A percentile compares a stretch with the other conserved stretches of the same genome.
Evolutionary conservation across 1,140 invertebrate genomes (phyloP).

Genomic region (Oryzaephilus surinamensis): DNA sequence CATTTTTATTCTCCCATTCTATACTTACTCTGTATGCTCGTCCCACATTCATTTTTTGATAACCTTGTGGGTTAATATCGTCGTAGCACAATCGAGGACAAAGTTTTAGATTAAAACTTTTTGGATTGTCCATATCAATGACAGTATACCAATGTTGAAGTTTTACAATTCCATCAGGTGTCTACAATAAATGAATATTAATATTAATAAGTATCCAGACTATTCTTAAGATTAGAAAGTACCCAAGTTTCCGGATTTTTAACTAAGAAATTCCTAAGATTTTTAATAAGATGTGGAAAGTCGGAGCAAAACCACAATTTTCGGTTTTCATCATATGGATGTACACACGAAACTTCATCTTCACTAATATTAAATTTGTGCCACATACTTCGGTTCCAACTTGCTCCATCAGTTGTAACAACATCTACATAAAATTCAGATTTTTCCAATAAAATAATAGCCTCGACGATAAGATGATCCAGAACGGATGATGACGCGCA

Average conservation of each 20-base stretch:
- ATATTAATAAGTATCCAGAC: background rate
- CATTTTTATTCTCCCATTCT: background rate
- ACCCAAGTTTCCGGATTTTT: background rate
- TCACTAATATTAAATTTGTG: background rate
- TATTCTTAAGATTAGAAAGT: no score
- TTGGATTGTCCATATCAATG: background rate
- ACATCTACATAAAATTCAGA: no score
- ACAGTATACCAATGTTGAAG: background rate
- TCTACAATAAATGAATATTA: background rate
- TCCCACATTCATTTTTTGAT: background rate
- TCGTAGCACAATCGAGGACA: background rate
- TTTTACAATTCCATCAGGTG: background rate
- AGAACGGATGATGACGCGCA: no score
- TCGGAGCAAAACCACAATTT: background rate
- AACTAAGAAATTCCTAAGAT: constrained; percentile 1
- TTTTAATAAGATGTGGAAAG: constrained; percentile 6
- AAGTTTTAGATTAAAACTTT: background rate
- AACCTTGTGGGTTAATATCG: background rate
- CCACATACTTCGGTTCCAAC: background rate
- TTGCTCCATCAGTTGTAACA: no score
- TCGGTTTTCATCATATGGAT: constrained; percentile 1
- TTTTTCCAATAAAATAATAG: no score
- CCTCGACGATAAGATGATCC: no score
- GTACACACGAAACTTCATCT: background rate
- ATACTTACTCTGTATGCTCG: no score